A percentile compares a stretch with the other conserved stretches of the same genome.
These are phyloP conservation scores for Smutsia temminckii DNA, from an alignment of 2,797 vertebrate species.

Conservation along the genomic window DNA sequence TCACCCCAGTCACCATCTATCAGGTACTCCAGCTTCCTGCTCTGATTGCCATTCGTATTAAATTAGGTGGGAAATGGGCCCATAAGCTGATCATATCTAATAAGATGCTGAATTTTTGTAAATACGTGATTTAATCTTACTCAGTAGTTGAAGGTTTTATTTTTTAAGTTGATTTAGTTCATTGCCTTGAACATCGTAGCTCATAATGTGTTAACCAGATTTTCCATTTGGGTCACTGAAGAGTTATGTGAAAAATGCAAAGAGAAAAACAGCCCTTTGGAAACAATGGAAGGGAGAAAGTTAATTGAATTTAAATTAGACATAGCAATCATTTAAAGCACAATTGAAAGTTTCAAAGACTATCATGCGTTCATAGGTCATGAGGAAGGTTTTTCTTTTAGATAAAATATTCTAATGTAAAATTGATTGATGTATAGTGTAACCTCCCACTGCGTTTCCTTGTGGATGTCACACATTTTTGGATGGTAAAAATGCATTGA, in stretches of 20 bases:
- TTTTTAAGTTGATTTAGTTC: constrained; percentile 6
- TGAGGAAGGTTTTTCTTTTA: constrained; percentile 44
- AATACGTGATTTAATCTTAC: background rate
- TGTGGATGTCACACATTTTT: constrained; percentile 20
- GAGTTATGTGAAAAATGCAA: constrained; percentile 16
- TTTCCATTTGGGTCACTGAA: constrained; percentile 63
- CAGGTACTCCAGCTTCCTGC: background rate
- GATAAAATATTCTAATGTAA: constrained; percentile 21
- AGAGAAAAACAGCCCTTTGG: constrained; percentile 28
- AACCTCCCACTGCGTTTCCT: constrained; percentile 53
- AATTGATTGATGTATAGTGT: constrained; percentile 23
- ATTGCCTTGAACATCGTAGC: background rate
- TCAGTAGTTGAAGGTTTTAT: background rate
- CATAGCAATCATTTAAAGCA: constrained; percentile 56
- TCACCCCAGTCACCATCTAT: background rate
- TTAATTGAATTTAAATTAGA: constrained; percentile 71
- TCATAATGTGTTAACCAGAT: constrained; percentile 28
- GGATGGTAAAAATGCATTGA: constrained; percentile 32
- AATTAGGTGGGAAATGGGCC: background rate
- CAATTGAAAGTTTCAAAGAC: constrained; percentile 56
- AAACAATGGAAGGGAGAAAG: constrained; percentile 47
- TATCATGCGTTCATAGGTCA: background rate
- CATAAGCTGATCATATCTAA: background rate
- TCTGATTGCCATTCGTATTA: background rate
- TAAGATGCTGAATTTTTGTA: background rate